These are phyloP conservation scores for Rhegmatorhina hoffmannsi DNA, from an alignment of 2,113 vertebrate genomes.

Conservation along the genomic window DNA sequence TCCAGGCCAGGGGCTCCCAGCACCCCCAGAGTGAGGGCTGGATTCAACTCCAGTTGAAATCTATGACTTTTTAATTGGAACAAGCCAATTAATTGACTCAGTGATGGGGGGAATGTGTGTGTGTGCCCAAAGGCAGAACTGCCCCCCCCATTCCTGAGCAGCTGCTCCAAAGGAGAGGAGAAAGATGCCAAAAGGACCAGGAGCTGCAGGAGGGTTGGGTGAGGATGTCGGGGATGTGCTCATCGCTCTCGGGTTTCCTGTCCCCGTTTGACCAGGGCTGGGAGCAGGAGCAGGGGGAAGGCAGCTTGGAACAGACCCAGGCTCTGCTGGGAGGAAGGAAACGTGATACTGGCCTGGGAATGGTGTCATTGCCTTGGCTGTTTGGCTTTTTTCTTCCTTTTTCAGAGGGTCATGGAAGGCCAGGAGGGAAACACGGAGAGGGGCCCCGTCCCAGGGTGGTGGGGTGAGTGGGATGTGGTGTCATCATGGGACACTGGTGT, in stretches of 20 bases:
- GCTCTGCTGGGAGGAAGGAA: conserved; percentile 34
- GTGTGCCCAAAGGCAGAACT: neutral
- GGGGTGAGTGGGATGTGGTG: neutral
- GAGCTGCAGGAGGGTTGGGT: neutral
- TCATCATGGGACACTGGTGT: fast-evolving
- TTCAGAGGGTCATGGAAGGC: neutral
- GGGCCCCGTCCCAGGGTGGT: fast-evolving
- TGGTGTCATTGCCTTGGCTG: neutral
- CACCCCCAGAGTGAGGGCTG: neutral
- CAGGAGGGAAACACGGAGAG: fast-evolving
- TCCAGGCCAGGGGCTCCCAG: neutral
- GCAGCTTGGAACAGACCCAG: conserved; percentile 53
- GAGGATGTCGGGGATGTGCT: neutral
- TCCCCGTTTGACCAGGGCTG: conserved; percentile 45
- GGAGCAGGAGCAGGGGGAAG: neutral
- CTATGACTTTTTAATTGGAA: neutral
- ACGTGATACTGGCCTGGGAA: neutral
- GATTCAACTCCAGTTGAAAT: fast-evolving
- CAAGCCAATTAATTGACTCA: neutral
- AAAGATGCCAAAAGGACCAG: neutral
- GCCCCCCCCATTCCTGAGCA: neutral
- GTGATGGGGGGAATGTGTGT: too few relatives aligned
- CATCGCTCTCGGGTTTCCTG: conserved; percentile 35
- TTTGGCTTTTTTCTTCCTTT: neutral
- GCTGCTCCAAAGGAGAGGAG: neutral